A percentile compares a stretch with the other conserved stretches of the same genome.
Evolutionary conservation across 37 sponge, comb jelly and placozoan species (phyloP).

Genomic region (Ianthella basta): DNA sequence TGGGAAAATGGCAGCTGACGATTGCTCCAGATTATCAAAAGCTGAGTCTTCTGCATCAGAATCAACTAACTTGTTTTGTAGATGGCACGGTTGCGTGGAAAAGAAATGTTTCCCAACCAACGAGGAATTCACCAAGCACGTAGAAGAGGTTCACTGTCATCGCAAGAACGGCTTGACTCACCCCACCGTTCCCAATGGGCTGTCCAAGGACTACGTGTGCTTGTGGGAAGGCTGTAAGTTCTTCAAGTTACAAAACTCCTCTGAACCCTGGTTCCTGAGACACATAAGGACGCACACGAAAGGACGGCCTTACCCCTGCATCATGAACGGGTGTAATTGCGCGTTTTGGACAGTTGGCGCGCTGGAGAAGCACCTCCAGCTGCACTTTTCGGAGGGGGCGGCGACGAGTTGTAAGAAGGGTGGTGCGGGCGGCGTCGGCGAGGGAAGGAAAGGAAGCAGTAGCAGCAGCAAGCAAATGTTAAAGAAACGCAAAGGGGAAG

Average conservation of each 20-base stretch:
- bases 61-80: neutral
- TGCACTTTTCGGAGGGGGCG: slow-evolving; percentile 47
- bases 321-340: slow-evolving; percentile 76
- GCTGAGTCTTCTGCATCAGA: neutral
- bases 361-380: slow-evolving; percentile 61
- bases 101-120: neutral
- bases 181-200: slow-evolving; percentile 7
- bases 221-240: slow-evolving; percentile 83
- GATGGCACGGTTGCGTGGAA: slow-evolving; percentile 14
- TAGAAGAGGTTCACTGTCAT: slow-evolving; percentile 44
- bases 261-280: slow-evolving; percentile 60
- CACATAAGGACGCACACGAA: slow-evolving; percentile 55
- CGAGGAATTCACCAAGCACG: slow-evolving; percentile 61
- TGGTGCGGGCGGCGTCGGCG: neutral
- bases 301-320: slow-evolving; percentile 64
- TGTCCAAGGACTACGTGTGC: slow-evolving; percentile 45
- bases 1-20: neutral
- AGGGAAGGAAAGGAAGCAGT: neutral
- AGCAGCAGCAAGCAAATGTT: neutral
- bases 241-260: slow-evolving; percentile 64
- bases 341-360: slow-evolving; percentile 66
- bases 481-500: neutral
- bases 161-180: slow-evolving; percentile 1
- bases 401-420: neutral
- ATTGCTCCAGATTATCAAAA: neutral